phyloP scores from a whole-genome alignment of 2,797 vertebrate genomes.

The Lophura swinhoii region DNA sequence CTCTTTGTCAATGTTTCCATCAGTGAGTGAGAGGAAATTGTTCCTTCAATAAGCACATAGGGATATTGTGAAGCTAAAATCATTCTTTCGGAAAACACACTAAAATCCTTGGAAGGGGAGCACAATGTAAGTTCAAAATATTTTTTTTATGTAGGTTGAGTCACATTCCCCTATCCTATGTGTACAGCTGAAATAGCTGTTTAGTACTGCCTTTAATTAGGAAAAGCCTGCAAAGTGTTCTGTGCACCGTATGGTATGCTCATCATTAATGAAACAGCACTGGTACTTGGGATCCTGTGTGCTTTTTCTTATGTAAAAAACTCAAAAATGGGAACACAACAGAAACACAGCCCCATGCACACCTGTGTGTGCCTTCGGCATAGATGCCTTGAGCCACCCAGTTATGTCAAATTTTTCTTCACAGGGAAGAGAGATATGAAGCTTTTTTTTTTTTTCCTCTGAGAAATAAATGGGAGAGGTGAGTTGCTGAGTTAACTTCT shows the following conservation, averaged over 20 bases:
- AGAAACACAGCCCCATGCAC: background rate
- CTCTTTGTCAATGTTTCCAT: constrained; percentile 7
- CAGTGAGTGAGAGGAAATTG: background rate
- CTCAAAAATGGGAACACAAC: background rate
- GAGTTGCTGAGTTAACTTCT: background rate
- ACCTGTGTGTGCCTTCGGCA: background rate
- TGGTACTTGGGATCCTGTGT: background rate
- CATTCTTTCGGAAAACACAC: background rate
- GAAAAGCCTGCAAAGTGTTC: background rate
- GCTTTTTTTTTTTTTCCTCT: background rate
- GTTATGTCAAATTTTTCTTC: background rate
- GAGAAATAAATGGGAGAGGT: background rate
- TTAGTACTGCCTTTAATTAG: background rate
- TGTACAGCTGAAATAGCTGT: constrained; percentile 34
- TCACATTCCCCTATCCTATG: background rate
- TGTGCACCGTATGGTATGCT: background rate
- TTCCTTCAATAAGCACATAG: constrained; percentile 18
- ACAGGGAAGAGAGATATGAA: background rate
- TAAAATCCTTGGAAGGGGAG: constrained; percentile 15
- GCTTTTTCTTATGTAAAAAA: background rate
- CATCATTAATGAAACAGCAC: background rate
- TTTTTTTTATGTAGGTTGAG: background rate
- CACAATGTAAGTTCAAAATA: background rate
- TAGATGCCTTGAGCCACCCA: background rate
- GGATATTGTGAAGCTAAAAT: background rate